Evolutionary conservation across 2,113 vertebrate species (phyloP), one percentile per base, ranked within the genome.

Genomic region (Paraplagusia blochii): DNA sequence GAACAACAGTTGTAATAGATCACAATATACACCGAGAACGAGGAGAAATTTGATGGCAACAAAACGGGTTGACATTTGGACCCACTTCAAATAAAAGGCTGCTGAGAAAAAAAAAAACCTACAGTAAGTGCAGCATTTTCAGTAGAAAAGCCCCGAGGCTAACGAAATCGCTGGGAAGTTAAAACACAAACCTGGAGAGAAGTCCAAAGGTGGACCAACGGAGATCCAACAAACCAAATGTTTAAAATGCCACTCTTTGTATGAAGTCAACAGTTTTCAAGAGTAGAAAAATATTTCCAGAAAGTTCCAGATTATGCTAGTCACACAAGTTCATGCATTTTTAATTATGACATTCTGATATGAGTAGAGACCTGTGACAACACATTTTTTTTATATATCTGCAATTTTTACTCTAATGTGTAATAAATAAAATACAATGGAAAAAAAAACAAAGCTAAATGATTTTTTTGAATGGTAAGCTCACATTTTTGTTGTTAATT

Each of bases 11-110:
- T 49, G 22, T 49, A 49, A 33, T 13, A 14, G 47, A 9, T 34
- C 12, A 22, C n/a, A 34, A 34, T 34, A 50, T 19, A 29, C 3
- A 48, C 47, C 13, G 46, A 29, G 16, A 33, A 33, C 1, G 13
- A 29, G 29, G 34, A 15, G 34, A 29, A 34, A 50, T 19, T 34
- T 50, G 22, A 34, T 14, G 29, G 22, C 47, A 50, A 50, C 47
- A 9, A 50, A 50, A 34, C 19, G 13, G 19, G 17, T 48, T 48
- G 46, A 48, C 46, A 48, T 48, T 48, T 48, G 46, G 46, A 48
- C 46, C 45, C 17, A 38, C 36, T 38, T 40, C 38, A 33, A 48
- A 48, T 48, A 33, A 14, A 14, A 33, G 1, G 19, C 19, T 14
- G 12, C 19, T 8, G 46, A 48, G 13, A 12, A 22, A 48, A 29